phyloP scores from a whole-genome alignment of 1,140 invertebrate species.

The Drosophila serrata region DNA sequence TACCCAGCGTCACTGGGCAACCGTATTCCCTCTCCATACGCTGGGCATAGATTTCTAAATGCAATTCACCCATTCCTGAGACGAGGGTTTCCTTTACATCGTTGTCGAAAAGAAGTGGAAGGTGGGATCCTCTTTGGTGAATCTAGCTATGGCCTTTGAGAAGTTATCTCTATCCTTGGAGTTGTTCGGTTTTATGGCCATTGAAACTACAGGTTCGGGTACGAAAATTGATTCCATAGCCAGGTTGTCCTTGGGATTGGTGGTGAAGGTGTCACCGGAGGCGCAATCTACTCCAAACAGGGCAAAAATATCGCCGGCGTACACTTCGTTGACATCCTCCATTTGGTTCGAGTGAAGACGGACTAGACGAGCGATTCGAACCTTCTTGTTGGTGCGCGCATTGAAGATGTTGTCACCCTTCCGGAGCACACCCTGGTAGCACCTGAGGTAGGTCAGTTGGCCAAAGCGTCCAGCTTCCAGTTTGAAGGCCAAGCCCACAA shows the following conservation, averaged over 20 bases:
- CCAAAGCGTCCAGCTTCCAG: constrained; percentile 98
- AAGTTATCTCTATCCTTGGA: constrained; percentile 97
- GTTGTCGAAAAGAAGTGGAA: constrained; percentile 93
- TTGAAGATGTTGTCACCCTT: constrained; percentile 96
- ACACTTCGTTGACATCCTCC: constrained; percentile 97
- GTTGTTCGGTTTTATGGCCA: constrained; percentile 96
- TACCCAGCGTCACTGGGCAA: constrained; percentile 96
- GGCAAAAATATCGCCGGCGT: constrained; percentile 99
- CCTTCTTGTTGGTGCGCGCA: constrained; percentile 94
- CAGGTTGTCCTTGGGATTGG: constrained; percentile 91
- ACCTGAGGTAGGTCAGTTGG: constrained; percentile 98
- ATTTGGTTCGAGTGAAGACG: constrained; percentile 98
- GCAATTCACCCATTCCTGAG: constrained; percentile 99
- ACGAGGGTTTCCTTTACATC: constrained; percentile 98
- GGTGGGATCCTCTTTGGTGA: constrained; percentile 99
- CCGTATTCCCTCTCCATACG: constrained; percentile 98
- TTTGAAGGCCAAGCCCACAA: constrained; percentile 98
- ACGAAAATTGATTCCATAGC: constrained; percentile 99
- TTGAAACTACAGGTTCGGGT: constrained; percentile 99
- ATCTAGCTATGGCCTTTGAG: constrained; percentile 95
- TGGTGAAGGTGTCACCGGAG: constrained; percentile 98
- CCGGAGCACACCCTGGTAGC: constrained; percentile 97
- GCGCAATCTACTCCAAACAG: constrained; percentile 99
- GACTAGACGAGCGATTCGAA: constrained; percentile 92
- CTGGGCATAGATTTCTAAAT: constrained; percentile 98